Evolutionary conservation across 2,113 vertebrate genomes (phyloP), one percentile per base, ranked within the genome.

Genomic region (Etheostoma cragini): DNA sequence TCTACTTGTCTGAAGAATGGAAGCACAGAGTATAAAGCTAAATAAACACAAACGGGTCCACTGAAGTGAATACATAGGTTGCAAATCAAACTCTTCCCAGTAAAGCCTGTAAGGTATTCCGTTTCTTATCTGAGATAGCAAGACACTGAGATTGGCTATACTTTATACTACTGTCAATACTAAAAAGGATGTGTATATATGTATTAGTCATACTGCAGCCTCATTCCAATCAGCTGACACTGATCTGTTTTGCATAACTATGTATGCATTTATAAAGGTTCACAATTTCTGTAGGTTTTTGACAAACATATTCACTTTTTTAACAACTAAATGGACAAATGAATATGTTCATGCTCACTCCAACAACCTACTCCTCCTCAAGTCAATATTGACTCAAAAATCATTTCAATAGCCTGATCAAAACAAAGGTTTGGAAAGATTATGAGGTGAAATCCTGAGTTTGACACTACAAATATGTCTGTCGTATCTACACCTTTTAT

Each of bases 331-430:
- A 57, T 15, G 22, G 54, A 26, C 54, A 26, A 22, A 57, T 57
- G 54, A 57, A 57, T 11, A 10, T 19, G 57, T 1, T 58, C 33
- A 21, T 21, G 33, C 33, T 62, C 33, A 11, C 33, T 62, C 19
- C 19, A n/a, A 14, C 60, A 7, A n/a, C 19, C 21, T n/a, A 10
- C 52, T 56, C 54, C 77, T 64, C 26, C 60, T 73, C 58, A 14
- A 24, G 81, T 83, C 73, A 90, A 87, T 76, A 80, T 83, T 87
- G 75, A 84, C 72, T 68, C 35, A 77, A 62, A 17, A 73, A 17
- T 53, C 24, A 42, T 57, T 72, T 53, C 5, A 62, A 49, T 46
- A 52, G 30, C 54, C 38, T 13, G n/a, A 56, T 61, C 61, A 61
- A 35, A 38, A 61, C 57, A 72, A 47, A 42, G 24, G 53, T 50